These are phyloP conservation scores for Rhea americana DNA, from an alignment of 2,113 vertebrate species.

Conservation along the genomic window DNA sequence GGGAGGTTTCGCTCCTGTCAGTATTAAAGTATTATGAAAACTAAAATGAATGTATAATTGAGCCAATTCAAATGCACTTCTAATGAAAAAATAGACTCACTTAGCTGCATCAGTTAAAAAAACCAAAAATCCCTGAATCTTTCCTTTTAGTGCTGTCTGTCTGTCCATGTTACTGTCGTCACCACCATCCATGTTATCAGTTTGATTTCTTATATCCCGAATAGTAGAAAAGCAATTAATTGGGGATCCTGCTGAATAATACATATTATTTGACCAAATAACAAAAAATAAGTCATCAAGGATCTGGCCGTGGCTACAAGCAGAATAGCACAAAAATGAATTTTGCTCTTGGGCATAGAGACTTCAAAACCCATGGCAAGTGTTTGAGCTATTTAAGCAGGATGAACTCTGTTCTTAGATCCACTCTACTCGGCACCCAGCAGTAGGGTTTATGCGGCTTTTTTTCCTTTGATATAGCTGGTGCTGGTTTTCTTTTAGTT, in stretches of 20 bases:
- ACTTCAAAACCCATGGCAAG: neutral
- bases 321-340: neutral
- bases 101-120: neutral
- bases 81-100: conserved; percentile 25
- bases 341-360: neutral
- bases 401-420: neutral
- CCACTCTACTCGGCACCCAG: neutral
- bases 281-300: conserved; percentile 11
- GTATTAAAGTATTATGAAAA: conserved; percentile 16
- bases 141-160: neutral
- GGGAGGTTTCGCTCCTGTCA: neutral
- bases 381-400: neutral
- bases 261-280: neutral
- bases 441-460: neutral
- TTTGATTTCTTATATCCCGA: neutral
- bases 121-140: neutral
- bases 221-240: neutral
- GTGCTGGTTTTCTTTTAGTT: neutral
- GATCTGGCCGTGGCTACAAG: neutral
- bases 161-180: neutral
- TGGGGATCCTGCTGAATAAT: neutral
- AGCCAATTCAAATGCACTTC: conserved; percentile 17
- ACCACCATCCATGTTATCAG: neutral
- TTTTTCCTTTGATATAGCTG: neutral
- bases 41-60: conserved; percentile 30